These are phyloP conservation scores for Drosophila grimshawi DNA, from an alignment of 1,140 invertebrate species.

Conservation along the genomic window DNA sequence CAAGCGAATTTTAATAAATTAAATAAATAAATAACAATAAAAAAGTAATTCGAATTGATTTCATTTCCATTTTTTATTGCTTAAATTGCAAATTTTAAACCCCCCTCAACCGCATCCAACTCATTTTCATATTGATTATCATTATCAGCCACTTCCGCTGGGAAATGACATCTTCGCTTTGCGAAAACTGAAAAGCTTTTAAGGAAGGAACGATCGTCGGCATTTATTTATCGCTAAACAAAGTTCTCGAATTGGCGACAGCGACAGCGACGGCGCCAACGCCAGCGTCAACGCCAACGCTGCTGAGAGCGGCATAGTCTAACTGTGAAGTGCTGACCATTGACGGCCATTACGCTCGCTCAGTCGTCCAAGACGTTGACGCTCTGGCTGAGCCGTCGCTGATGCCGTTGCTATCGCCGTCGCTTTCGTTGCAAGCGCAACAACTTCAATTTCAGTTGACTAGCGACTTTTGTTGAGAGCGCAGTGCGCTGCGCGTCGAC, in stretches of 20 bases:
- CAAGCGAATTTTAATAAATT: too few species aligned
- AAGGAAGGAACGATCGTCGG: constrained; percentile 36
- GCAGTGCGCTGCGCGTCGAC: constrained; percentile 41
- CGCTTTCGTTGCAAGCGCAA: constrained; percentile 41
- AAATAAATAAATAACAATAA: too few species aligned
- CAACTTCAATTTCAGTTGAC: constrained; percentile 66
- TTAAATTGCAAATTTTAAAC: too few species aligned
- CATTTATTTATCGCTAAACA: constrained; percentile 27
- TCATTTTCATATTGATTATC: background rate
- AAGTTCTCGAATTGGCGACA: constrained; percentile 27
- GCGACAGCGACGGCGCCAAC: constrained; percentile 1
- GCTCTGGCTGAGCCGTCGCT: constrained; percentile 17
- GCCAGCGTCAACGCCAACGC: constrained; percentile 14
- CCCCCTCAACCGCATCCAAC: too few species aligned
- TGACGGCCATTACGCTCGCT: constrained; percentile 45
- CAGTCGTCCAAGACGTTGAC: constrained; percentile 34
- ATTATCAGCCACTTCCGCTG: constrained; percentile 42
- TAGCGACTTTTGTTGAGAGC: constrained; percentile 62
- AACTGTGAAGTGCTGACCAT: constrained; percentile 72
- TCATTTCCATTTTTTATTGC: too few species aligned
- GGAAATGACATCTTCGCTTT: constrained; percentile 11
- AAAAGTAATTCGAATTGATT: too few species aligned
- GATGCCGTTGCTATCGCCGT: constrained; percentile 13
- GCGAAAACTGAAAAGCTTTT: constrained; percentile 23
- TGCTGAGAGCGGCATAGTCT: constrained; percentile 32